phyloP scores from a whole-genome alignment of 2,113 vertebrate genomes.

The Penelope pileata region DNA sequence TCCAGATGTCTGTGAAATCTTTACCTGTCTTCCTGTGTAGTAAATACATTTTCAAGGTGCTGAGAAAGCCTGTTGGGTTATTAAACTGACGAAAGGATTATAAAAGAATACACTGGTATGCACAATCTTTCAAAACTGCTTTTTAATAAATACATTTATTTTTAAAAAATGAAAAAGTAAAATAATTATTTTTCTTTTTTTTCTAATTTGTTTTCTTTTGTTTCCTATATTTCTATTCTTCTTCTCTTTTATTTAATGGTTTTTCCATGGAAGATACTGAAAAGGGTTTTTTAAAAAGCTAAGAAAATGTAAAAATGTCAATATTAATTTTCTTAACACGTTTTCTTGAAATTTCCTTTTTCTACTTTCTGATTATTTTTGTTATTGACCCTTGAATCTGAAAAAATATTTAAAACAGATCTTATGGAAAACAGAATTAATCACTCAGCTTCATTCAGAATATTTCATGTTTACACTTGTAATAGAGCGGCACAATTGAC shows the following conservation, averaged over 20 bases:
- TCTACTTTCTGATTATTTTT: fast-evolving
- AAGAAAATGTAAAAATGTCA: neutral
- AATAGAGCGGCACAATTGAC: neutral
- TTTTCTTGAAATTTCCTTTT: neutral
- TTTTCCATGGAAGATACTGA: neutral
- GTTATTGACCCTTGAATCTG: neutral
- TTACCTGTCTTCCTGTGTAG: neutral
- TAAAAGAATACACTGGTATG: neutral
- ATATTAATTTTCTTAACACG: neutral
- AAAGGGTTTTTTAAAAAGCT: neutral
- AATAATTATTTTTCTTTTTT: neutral
- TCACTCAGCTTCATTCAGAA: neutral
- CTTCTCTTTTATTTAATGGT: neutral
- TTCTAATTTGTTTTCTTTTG: fast-evolving
- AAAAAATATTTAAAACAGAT: neutral
- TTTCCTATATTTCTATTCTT: neutral
- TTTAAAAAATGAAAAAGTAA: neutral
- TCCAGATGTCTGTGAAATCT: neutral
- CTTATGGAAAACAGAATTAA: neutral
- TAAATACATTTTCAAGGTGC: neutral
- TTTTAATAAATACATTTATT: neutral
- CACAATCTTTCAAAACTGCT: neutral
- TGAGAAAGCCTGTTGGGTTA: neutral
- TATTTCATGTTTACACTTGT: neutral
- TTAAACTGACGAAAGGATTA: neutral